Evolutionary conservation across 2,888 invertebrate species (phyloP), one percentile per base, ranked within the genome.

Genomic region (Caenorhabditis macrosperma): DNA sequence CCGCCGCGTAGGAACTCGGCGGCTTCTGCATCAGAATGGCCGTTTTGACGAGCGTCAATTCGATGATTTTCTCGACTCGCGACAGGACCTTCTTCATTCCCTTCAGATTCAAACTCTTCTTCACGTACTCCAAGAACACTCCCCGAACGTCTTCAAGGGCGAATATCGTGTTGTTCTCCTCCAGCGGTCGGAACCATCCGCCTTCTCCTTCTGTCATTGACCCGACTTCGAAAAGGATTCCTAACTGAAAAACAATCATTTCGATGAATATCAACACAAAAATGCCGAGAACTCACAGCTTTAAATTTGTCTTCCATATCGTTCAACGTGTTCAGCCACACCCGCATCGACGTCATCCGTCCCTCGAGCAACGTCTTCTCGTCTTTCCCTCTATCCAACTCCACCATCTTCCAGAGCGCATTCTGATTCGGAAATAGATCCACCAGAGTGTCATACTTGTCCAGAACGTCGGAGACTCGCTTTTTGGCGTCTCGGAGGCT

Each of bases 311-410:
- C 64, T 20, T 24, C 20, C 72, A 74, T 61, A 50, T 78, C 74
- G 24, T 59, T 59, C 0, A 95, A 95, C 91, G 95, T 94, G 91
- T 96, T 97, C 91, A 94, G 95, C 96, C 96, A 97, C 2, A 96
- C 92, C 48, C 80, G 50, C 71, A 80, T 66, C 24, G 71, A 59
- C 0, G 67, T 71, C 68, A 76, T 59, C 20, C 44, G 30, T n/a
- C 26, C 46, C 28, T 79, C 79, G 2, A 79, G 20, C 0, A 50
- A 3, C n/a, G 24, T 44, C 38, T 38, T 75, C 20, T 74, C 66
- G 1, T 22, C 61, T 6, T 50, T 54, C 28, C 71, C 71, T 38
- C 64, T 33, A 12, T 66, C 64, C 12, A 28, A 4, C 28, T 54
- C 61, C 7, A 80, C 67, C 2, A 30, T 46, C 22, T 71, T 55